Base-by-base conservation (phyloP, 2,888 invertebrate species). In the Ormyrus pomaceus region DNA sequence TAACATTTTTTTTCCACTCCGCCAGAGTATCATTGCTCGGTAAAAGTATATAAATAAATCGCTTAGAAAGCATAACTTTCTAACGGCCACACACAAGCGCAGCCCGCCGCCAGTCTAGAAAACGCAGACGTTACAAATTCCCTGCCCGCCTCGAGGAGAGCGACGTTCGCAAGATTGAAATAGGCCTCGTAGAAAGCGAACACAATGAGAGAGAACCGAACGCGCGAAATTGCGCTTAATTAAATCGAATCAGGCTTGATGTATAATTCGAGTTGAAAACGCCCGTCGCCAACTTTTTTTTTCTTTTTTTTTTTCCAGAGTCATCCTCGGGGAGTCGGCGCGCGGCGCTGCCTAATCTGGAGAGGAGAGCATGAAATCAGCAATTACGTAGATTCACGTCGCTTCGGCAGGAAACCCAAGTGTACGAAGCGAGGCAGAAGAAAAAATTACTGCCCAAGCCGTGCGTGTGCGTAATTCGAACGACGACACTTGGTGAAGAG, bases 31-130 rank as follows among this genome's bases (percentile, higher is more conserved):
- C 62, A 77, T 71, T 77, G 70, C 65, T 11, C 11, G n/a, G 64
- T 69, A 79, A 74, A 73, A 73, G 70, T 59, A 70, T 59, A 70
- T 50, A 80, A 70, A 80, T 66, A 79, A 73, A 73, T 75, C 51
- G 61, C 45, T 71, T 75, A 75, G 74, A 79, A 79, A 79, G 79
- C 73, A 48, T 13, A 45, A 55, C 79, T 80, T 80, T 80, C 75
- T 80, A 80, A 66, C 56, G 34, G 34, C 34, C 34, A 61, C n/a
- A n/a, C 55, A 64, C 7, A 34, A 55, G 51, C 10, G 50, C 19
- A 45, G 10, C 64, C n/a, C 45, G 46, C 19, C 19, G 34, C 34
- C 19, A 55, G 13, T 13, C 9, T 73, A 64, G 64, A 74, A 74
- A 56, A 65, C 1, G 34, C 34, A 46, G 53, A 68, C 8, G 46